Evolutionary conservation across 37 sponge, comb jelly and placozoan species (phyloP).

Genomic region (Amphimedon queenslandica): DNA sequence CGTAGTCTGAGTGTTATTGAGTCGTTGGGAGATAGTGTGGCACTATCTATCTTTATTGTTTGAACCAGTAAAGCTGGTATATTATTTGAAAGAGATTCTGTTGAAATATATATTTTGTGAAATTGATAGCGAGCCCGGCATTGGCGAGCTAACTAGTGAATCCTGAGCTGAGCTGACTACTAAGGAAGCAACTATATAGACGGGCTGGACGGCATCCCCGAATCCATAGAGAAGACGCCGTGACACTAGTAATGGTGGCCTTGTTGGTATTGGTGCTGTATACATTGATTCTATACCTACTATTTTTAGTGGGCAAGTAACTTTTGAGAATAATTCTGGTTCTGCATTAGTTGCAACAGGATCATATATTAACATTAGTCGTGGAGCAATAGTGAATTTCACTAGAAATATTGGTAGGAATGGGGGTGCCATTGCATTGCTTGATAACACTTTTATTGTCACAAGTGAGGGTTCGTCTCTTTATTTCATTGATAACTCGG

Average conservation of each 20-base stretch:
- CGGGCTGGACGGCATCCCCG: no score
- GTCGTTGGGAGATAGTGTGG: no score
- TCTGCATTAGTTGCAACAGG: constrained; percentile 19
- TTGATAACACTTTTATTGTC: constrained; percentile 15
- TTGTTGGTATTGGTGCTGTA: constrained; percentile 26
- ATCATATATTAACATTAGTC: constrained; percentile 2
- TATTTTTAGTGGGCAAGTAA: constrained; percentile 6
- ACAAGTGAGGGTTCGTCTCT: background rate
- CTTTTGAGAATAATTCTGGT: constrained; percentile 20
- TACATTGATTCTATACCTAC: constrained; percentile 23
- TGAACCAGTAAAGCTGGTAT: no score
- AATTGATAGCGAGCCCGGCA: no score
- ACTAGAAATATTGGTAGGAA: constrained; percentile 11
- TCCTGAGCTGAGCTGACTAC: no score
- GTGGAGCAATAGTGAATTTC: background rate
- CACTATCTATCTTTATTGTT: no score
- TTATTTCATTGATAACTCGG: constrained; percentile 6
- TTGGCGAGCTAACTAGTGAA: no score
- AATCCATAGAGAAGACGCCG: no score
- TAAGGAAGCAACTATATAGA: no score
- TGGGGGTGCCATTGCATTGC: constrained; percentile 42
- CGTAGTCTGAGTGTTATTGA: no score
- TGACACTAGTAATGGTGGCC: background rate
- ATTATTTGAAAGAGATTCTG: no score
- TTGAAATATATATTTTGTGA: no score